Percentiles rank a stretch among this genome's conserved stretches.
phyloP scores from a whole-genome alignment of 2,888 invertebrate genomes.

The Cosmia pyralina region DNA sequence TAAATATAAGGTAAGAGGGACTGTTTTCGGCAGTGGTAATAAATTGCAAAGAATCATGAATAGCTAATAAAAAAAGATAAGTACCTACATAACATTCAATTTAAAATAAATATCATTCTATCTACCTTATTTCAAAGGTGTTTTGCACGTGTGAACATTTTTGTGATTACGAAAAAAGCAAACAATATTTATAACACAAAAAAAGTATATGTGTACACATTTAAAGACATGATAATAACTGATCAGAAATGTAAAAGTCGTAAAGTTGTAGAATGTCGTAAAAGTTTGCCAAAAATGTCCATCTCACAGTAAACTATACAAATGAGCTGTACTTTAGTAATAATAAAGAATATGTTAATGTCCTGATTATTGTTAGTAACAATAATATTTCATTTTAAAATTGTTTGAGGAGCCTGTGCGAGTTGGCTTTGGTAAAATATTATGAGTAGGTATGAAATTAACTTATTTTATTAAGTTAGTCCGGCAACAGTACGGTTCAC shows the following conservation, averaged over 20 bases:
- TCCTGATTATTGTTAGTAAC: background rate
- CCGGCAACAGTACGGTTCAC: background rate
- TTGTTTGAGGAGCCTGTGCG: too few relatives aligned
- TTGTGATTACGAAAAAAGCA: too few relatives aligned
- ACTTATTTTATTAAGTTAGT: background rate
- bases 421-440: too few relatives aligned
- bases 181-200: too few relatives aligned
- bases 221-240: background rate
- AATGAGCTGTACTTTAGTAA: too few relatives aligned
- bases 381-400: background rate
- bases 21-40: conserved; percentile 13
- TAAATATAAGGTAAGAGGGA: conserved; percentile 27
- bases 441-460: too few relatives aligned
- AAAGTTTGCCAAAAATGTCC: background rate
- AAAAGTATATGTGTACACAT: background rate
- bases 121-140: background rate
- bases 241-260: too few relatives aligned
- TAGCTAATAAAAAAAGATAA: background rate
- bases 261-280: too few relatives aligned
- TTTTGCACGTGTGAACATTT: background rate
- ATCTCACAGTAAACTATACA: background rate
- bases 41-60: background rate
- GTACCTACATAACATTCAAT: background rate
- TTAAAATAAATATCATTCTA: background rate
- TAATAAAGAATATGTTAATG: background rate